These are phyloP conservation scores for Astreopora myriophthalma DNA, from an alignment of 64 coral and sea anemone genomes.

Conservation along the genomic window DNA sequence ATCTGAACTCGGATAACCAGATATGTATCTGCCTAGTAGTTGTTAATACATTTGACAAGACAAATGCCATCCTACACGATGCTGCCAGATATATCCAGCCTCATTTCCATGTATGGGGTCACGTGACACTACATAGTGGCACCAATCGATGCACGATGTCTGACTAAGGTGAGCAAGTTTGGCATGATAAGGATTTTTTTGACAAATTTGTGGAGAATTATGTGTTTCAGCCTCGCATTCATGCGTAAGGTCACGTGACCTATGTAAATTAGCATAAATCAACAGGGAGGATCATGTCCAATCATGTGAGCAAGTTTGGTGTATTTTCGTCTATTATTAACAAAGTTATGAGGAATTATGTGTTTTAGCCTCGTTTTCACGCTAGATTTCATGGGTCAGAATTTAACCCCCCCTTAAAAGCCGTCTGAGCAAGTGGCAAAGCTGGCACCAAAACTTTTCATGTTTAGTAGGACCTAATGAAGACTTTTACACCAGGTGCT, in stretches of 20 bases:
- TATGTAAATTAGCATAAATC: constrained; percentile 65
- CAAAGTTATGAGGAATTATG: constrained; percentile 44
- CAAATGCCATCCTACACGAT: constrained; percentile 58
- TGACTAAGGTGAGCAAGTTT: constrained; percentile 72
- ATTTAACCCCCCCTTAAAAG: constrained; percentile 46
- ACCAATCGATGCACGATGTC: constrained; percentile 51
- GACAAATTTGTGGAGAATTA: too few relatives aligned
- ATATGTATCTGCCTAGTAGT: constrained; percentile 69
- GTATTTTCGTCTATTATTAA: constrained; percentile 62
- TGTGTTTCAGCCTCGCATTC: constrained; percentile 45
- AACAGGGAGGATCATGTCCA: constrained; percentile 53
- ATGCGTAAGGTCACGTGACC: constrained; percentile 56
- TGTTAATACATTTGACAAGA: constrained; percentile 63
- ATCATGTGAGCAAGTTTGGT: constrained; percentile 55
- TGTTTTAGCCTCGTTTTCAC: constrained; percentile 3
- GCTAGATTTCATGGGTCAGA: constrained; percentile 2
- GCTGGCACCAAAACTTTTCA: constrained; percentile 76
- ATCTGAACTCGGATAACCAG: constrained; percentile 38
- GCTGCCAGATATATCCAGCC: constrained; percentile 23
- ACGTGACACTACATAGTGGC: constrained; percentile 54
- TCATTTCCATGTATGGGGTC: constrained; percentile 43
- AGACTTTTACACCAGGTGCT: constrained; percentile 49
- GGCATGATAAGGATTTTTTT: constrained; percentile 76
- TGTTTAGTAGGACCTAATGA: constrained; percentile 53
- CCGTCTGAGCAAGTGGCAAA: constrained; percentile 65